Evolutionary conservation across 2,888 invertebrate species (phyloP), one percentile per base, ranked within the genome.

Genomic region (Tupiocoris notatus): DNA sequence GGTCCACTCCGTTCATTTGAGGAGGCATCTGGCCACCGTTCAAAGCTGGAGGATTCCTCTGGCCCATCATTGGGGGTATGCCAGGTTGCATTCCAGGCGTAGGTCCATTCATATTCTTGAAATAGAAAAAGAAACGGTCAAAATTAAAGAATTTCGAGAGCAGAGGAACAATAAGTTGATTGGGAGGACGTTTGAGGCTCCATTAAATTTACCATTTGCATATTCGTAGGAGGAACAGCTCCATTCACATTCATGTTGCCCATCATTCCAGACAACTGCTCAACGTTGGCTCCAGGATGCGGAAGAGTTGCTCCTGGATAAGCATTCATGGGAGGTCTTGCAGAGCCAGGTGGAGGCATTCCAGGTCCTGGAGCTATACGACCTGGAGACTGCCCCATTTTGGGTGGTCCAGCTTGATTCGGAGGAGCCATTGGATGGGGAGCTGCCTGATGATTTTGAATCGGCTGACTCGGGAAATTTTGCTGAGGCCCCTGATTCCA

Each of bases 191-290:
- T 54, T 59, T 17, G n/a, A n/a, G 18, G n/a, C 3, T 59, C n/a
- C 6, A 22, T 12, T 22, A 9, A 63, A 22, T 21, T 63, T 59
- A 18, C 59, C 73, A 73, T 73, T 61, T 61, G 25, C 20, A 62
- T 61, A 22, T 62, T 73, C 21, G 75, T 77, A 2, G 70, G 82
- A 67, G 81, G 82, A 65, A 82, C 80, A n/a, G 81, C 81, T 9
- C 84, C 84, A 79, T 82, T 80, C 24, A 86, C 74, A 79, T 82
- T 84, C 84, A 86, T 84, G 68, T 82, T 82, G 79, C 85, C 83
- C 84, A 86, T 84, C 79, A 85, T 85, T 80, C 83, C 83, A 6
- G 82, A 63, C 39, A 83, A 73, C 58, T 81, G 83, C 76, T 77
- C 79, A 7, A 64, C 22, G 22, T 61, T 74, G 18, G 61, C 62